phyloP scores from a whole-genome alignment of 2,113 vertebrate species.

The Apeltes quadracus region DNA sequence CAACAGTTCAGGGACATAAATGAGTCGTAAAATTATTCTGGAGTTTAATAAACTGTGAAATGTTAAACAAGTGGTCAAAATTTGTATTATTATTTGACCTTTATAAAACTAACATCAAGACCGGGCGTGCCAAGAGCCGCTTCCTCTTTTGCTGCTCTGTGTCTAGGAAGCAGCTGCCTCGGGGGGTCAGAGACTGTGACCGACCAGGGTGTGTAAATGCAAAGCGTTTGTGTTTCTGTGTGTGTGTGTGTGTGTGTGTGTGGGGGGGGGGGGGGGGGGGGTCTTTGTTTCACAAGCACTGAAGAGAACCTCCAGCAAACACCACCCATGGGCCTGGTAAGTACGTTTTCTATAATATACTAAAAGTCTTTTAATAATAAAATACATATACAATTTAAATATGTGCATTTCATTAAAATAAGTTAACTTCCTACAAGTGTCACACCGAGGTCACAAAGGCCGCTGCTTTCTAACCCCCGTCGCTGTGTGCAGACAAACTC shows the following conservation, averaged over 20 bases:
- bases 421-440: too few relatives aligned
- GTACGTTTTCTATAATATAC: background rate
- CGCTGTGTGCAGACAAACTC: slow-evolving; percentile 59
- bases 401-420: too few relatives aligned
- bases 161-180: slow-evolving; percentile 66
- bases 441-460: too few relatives aligned
- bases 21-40: background rate
- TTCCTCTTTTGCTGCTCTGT: slow-evolving; percentile 55
- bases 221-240: slow-evolving; percentile 42
- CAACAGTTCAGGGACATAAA: slow-evolving; percentile 14
- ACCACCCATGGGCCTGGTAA: slow-evolving; percentile 59
- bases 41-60: too few relatives aligned
- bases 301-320: background rate
- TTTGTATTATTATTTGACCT: too few relatives aligned
- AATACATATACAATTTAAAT: too few relatives aligned
- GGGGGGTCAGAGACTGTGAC: slow-evolving; percentile 19
- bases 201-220: slow-evolving; percentile 32
- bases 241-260: background rate
- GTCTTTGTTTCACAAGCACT: slow-evolving; percentile 13
- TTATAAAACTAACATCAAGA: background rate
- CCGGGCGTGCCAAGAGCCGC: background rate
- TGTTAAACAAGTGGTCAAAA: too few relatives aligned
- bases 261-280: too few relatives aligned
- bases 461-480: too few relatives aligned
- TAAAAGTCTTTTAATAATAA: too few relatives aligned